Evolutionary conservation across 1,140 invertebrate genomes (phyloP).

Genomic region (Drosophila neocordata): DNA sequence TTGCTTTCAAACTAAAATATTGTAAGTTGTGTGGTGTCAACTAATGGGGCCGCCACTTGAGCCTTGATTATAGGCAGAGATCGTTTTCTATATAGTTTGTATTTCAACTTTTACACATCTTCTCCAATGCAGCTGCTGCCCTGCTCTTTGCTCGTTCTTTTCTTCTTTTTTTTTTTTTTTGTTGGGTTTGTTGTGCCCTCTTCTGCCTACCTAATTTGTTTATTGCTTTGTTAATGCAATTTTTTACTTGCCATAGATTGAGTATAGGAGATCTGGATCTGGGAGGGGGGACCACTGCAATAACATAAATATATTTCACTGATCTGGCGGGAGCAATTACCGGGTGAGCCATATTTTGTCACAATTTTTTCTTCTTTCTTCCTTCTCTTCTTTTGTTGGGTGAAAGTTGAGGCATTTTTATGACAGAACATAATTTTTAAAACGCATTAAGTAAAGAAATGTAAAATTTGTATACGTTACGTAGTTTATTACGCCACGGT

Average conservation of each 20-base stretch:
- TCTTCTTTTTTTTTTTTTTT: slow-evolving; percentile 17
- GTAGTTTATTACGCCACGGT: background rate
- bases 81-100: slow-evolving; percentile 11
- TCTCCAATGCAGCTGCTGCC: slow-evolving; percentile 38
- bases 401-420: slow-evolving; percentile 77
- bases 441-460: slow-evolving; percentile 1
- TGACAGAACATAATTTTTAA: slow-evolving; percentile 52
- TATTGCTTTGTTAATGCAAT: slow-evolving; percentile 76
- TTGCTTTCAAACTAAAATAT: slow-evolving; percentile 76
- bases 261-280: slow-evolving; percentile 1
- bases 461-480: background rate
- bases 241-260: slow-evolving; percentile 54
- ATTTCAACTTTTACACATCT: background rate
- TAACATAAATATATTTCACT: slow-evolving; percentile 76
- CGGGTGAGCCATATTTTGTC: slow-evolving; percentile 77
- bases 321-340: slow-evolving; percentile 78
- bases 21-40: slow-evolving; percentile 63
- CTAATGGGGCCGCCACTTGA: slow-evolving; percentile 76
- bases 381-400: slow-evolving; percentile 22
- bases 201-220: slow-evolving; percentile 66
- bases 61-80: slow-evolving; percentile 49
- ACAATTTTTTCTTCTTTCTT: slow-evolving; percentile 43
- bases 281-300: slow-evolving; percentile 41
- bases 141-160: slow-evolving; percentile 16
- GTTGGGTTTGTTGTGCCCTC: background rate